phyloP scores from a whole-genome alignment of 2,888 invertebrate genomes.

The Sericinus montela region DNA sequence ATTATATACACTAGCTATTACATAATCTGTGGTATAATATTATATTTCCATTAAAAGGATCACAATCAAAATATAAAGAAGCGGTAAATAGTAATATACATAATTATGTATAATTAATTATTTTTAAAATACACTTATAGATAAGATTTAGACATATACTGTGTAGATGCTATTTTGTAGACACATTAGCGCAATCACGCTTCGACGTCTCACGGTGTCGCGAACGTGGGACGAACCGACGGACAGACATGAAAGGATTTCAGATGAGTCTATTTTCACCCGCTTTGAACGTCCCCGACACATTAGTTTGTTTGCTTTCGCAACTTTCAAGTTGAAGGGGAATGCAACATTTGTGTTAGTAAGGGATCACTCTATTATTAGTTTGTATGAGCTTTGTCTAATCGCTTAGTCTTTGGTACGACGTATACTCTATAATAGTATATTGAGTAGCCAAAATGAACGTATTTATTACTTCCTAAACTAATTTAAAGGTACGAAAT shows the following conservation, averaged over 20 bases:
- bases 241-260: conserved; percentile 69
- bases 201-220: conserved; percentile 37
- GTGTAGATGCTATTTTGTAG: conserved; percentile 23
- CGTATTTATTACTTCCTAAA: too few species aligned
- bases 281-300: conserved; percentile 59
- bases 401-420: conserved; percentile 36
- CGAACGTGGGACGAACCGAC: conserved; percentile 39
- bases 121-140: too few species aligned
- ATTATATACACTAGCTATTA: too few species aligned
- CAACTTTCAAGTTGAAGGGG: conserved; percentile 54
- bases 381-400: conserved; percentile 28
- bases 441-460: background rate
- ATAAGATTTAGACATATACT: background rate
- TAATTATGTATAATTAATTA: too few species aligned
- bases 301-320: conserved; percentile 69
- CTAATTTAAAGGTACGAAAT: too few species aligned
- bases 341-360: conserved; percentile 37
- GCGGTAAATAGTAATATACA: too few species aligned
- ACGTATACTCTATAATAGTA: conserved; percentile 14
- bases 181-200: conserved; percentile 24
- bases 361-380: conserved; percentile 21
- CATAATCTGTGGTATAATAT: too few species aligned
- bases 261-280: conserved; percentile 69
- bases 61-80: too few species aligned
- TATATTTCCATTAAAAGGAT: too few species aligned